Percentiles rank a stretch among this genome's conserved stretches.
Evolutionary conservation across 2,888 invertebrate genomes (phyloP).

Genomic region (Drosophila testacea): DNA sequence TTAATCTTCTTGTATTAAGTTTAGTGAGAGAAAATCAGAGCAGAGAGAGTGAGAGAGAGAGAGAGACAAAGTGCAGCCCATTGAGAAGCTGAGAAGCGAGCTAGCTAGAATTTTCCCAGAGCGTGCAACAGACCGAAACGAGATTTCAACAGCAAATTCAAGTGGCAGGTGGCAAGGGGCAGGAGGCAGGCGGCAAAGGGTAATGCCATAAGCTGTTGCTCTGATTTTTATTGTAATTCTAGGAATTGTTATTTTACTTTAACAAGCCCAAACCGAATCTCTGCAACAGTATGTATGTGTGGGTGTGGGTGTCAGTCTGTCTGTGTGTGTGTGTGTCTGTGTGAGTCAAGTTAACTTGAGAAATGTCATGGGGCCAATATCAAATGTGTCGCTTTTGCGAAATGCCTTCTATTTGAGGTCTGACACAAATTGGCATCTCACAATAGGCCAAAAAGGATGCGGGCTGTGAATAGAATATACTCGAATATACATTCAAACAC

Average conservation of each 20-base stretch:
- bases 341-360: constrained; percentile 49
- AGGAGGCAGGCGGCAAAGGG: constrained; percentile 53
- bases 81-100: constrained; percentile 19
- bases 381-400: constrained; percentile 48
- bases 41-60: neutral
- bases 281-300: neutral
- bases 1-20: constrained; percentile 77
- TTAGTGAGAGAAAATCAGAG: constrained; percentile 27
- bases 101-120: constrained; percentile 9
- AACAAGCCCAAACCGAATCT: constrained; percentile 74
- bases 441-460: constrained; percentile 41
- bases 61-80: constrained; percentile 5
- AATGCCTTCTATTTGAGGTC: constrained; percentile 65
- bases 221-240: constrained; percentile 76
- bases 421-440: constrained; percentile 66
- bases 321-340: constrained; percentile 3
- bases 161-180: constrained; percentile 39
- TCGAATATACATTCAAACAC: neutral
- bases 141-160: constrained; percentile 64
- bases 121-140: constrained; percentile 39
- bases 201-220: constrained; percentile 76
- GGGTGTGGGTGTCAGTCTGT: neutral
- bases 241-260: constrained; percentile 78
- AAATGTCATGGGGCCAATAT: constrained; percentile 76
- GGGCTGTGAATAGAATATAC: constrained; percentile 7